A percentile compares a stretch with the other conserved stretches of the same genome.
phyloP scores from a whole-genome alignment of 2,113 vertebrate species.

The Apteryx mantelli region DNA sequence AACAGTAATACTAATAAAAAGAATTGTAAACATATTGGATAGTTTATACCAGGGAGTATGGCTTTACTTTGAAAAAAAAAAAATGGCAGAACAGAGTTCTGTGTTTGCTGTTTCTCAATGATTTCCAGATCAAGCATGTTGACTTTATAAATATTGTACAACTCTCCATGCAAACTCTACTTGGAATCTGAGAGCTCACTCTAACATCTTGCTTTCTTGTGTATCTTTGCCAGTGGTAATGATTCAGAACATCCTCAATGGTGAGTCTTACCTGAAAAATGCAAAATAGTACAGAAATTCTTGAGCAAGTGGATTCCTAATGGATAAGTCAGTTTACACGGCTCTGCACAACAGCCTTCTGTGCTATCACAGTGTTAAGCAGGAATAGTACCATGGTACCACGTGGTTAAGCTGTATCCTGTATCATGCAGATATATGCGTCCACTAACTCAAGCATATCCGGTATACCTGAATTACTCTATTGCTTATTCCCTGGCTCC shows the following conservation, averaged over 20 bases:
- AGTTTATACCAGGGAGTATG: neutral
- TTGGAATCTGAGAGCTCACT: neutral
- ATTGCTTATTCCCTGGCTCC: neutral
- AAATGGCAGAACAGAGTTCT: neutral
- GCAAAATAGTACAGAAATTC: neutral
- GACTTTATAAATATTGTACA: conserved; percentile 53
- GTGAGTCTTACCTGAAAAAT: neutral
- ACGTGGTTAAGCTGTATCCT: neutral
- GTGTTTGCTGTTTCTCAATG: conserved; percentile 16
- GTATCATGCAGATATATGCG: neutral
- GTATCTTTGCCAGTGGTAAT: neutral
- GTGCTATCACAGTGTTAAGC: neutral
- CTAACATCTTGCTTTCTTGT: neutral
- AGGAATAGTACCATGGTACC: neutral
- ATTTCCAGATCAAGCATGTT: conserved; percentile 14
- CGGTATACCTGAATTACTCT: neutral
- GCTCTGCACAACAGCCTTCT: neutral
- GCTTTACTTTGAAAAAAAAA: conserved; percentile 16
- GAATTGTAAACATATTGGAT: neutral
- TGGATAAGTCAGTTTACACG: neutral
- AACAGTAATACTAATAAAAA: neutral
- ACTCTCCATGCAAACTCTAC: neutral
- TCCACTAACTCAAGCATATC: neutral
- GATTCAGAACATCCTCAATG: neutral
- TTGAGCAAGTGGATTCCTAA: neutral